These are phyloP conservation scores for Drosophila lacertosa DNA, from an alignment of 1,140 invertebrate genomes.

Conservation along the genomic window DNA sequence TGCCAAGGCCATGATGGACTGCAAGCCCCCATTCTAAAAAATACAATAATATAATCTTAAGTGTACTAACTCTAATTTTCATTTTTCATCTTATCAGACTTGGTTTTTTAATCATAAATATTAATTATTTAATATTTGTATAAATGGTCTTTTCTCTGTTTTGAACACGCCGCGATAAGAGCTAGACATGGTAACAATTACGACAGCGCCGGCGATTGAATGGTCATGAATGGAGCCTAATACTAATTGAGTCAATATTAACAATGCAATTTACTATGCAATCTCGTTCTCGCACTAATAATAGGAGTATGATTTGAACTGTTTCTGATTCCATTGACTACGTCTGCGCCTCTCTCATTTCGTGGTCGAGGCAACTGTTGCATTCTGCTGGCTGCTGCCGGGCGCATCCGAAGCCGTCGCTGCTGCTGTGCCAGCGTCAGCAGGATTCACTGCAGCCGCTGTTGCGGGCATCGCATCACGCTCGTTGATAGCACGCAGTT, in stretches of 20 bases:
- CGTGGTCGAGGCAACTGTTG: slow-evolving; percentile 70
- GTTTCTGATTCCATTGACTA: slow-evolving; percentile 24
- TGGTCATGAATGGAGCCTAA: slow-evolving; percentile 28
- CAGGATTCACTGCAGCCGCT: background rate
- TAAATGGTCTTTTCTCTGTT: slow-evolving; percentile 28
- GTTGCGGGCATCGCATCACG: slow-evolving; percentile 40
- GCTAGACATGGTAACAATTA: slow-evolving; percentile 1
- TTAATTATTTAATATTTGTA: slow-evolving; percentile 46
- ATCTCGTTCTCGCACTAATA: slow-evolving; percentile 10
- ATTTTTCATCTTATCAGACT: slow-evolving; percentile 41
- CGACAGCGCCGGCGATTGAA: slow-evolving; percentile 12
- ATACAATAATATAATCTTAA: slow-evolving; percentile 36
- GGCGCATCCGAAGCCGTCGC: slow-evolving; percentile 7
- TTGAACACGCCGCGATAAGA: slow-evolving; percentile 22
- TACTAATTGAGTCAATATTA: slow-evolving; percentile 7
- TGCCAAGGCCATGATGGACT: slow-evolving; percentile 88
- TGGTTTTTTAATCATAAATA: slow-evolving; percentile 42
- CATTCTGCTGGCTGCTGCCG: slow-evolving; percentile 48
- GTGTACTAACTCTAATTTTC: slow-evolving; percentile 57
- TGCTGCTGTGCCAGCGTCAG: slow-evolving; percentile 17
- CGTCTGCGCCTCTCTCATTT: slow-evolving; percentile 31
- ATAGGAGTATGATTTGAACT: slow-evolving; percentile 38
- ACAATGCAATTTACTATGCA: slow-evolving; percentile 12
- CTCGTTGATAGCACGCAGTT: slow-evolving; percentile 69
- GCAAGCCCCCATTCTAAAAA: slow-evolving; percentile 71